Percentiles rank a stretch among this genome's conserved stretches.
phyloP scores from a whole-genome alignment of 1,140 invertebrate genomes.

The Drosophila persimilis region DNA sequence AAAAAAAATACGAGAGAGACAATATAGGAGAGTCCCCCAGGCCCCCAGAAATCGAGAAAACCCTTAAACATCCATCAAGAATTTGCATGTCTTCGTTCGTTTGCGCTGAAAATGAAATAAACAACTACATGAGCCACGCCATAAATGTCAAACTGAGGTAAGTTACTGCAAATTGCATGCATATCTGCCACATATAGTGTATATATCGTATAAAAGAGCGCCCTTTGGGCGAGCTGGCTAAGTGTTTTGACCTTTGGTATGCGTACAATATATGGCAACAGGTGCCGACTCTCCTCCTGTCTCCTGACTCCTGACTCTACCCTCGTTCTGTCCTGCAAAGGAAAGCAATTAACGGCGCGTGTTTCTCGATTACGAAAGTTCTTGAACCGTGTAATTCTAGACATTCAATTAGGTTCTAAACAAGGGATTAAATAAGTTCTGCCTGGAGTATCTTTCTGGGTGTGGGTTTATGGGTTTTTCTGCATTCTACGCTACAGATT shows the following conservation, averaged over 20 bases:
- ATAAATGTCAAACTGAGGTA: slow-evolving; percentile 82
- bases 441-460: no score
- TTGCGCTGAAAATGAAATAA: slow-evolving; percentile 76
- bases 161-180: slow-evolving; percentile 38
- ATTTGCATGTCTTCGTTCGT: slow-evolving; percentile 78
- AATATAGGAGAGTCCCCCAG: slow-evolving; percentile 3
- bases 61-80: slow-evolving; percentile 35
- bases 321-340: slow-evolving; percentile 10
- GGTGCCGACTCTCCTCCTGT: slow-evolving; percentile 37
- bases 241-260: slow-evolving; percentile 63
- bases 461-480: no score
- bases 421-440: no score
- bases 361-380: slow-evolving; percentile 23
- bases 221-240: slow-evolving; percentile 19
- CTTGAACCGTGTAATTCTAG: neutral
- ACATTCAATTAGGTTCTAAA: slow-evolving; percentile 27
- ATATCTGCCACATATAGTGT: slow-evolving; percentile 8
- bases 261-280: slow-evolving; percentile 49
- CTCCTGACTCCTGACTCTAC: neutral
- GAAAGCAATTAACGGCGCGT: slow-evolving; percentile 48
- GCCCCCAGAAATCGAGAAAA: slow-evolving; percentile 8
- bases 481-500: no score
- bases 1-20: neutral
- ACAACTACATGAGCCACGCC: slow-evolving; percentile 75
- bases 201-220: slow-evolving; percentile 1